Evolutionary conservation across 1,140 invertebrate species (phyloP).

Genomic region (Musca domestica): DNA sequence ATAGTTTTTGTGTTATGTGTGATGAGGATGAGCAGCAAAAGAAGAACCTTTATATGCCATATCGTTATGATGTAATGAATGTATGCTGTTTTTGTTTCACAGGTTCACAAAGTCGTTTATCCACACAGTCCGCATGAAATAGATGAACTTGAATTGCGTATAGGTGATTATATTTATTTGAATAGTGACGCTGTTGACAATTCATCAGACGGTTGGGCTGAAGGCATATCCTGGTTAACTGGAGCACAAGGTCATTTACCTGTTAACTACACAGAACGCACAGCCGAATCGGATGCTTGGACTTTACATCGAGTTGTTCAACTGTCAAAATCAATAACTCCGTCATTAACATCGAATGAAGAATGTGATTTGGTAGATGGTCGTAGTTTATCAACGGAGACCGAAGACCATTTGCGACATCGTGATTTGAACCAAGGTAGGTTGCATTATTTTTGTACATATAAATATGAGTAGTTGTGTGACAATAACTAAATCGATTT

Average conservation of each 20-base stretch:
- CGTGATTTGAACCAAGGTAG: slow-evolving; percentile 37
- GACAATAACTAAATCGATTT: not conserved
- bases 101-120: slow-evolving; percentile 80
- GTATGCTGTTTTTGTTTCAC: slow-evolving; percentile 25
- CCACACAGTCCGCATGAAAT: slow-evolving; percentile 72
- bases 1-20: not conserved
- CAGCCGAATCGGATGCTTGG: slow-evolving; percentile 87
- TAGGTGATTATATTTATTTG: slow-evolving; percentile 84
- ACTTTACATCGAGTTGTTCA: slow-evolving; percentile 73
- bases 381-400: slow-evolving; percentile 49
- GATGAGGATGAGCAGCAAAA: not conserved
- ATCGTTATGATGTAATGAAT: not conserved
- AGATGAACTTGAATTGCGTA: slow-evolving; percentile 81
- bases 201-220: slow-evolving; percentile 81
- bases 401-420: slow-evolving; percentile 35
- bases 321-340: slow-evolving; percentile 55
- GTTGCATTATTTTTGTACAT: not conserved
- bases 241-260: slow-evolving; percentile 77
- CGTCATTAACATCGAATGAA: slow-evolving; percentile 54
- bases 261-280: slow-evolving; percentile 75
- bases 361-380: slow-evolving; percentile 57
- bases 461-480: too few species aligned
- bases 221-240: slow-evolving; percentile 84
- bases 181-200: slow-evolving; percentile 68
- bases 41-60: not conserved